phyloP scores from a whole-genome alignment of 2,888 invertebrate genomes.

The Sminthurinus aureus region DNA sequence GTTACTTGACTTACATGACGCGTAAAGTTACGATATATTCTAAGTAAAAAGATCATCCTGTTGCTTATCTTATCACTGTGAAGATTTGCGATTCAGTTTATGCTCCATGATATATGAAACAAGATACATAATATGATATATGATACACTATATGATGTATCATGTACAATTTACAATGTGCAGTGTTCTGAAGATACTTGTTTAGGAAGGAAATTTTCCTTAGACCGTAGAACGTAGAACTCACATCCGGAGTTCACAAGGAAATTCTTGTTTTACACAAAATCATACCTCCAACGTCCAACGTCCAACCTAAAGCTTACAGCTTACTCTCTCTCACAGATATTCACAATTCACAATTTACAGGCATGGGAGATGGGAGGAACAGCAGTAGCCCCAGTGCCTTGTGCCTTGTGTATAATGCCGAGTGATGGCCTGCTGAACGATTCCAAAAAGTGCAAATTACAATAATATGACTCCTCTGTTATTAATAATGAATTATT shows the following conservation, averaged over 20 bases:
- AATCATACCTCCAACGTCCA: not conserved
- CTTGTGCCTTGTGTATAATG: too few species aligned
- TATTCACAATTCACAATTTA: too few species aligned
- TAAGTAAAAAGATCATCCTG: not conserved
- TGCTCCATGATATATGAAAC: too few species aligned
- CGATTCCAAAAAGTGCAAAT: not conserved
- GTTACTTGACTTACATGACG: too few species aligned
- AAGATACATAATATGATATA: too few species aligned
- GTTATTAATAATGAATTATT: too few species aligned
- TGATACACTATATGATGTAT: not conserved
- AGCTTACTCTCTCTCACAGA: too few species aligned
- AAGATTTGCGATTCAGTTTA: too few species aligned
- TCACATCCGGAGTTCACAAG: slow-evolving; percentile 1
- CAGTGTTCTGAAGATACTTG: not conserved
- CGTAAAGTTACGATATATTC: too few species aligned
- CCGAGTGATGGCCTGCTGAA: not conserved
- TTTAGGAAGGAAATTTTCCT: not conserved
- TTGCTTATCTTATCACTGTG: not conserved
- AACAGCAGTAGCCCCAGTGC: too few species aligned
- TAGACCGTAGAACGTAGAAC: not conserved
- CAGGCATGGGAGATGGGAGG: too few species aligned
- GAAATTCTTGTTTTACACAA: not conserved
- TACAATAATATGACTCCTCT: not conserved
- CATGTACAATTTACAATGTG: not conserved
- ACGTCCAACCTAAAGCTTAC: not conserved